Percentiles rank a stretch among this genome's conserved stretches.
Conservation (phyloP, 2,113 vertebrate genomes). For the Herpetotheres cachinnans region DNA sequence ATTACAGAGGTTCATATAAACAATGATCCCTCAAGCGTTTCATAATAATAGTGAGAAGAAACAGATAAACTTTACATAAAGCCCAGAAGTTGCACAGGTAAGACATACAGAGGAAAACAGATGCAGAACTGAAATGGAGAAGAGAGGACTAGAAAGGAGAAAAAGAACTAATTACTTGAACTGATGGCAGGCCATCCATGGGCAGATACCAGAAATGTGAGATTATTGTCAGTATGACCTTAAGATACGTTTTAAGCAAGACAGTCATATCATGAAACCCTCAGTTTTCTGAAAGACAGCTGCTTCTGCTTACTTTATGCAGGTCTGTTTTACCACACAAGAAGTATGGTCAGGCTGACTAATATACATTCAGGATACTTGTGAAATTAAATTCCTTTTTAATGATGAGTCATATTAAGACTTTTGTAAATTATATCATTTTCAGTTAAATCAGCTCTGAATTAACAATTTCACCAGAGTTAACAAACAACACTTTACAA, state of each 20-base stretch:
- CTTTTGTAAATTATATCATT: background rate
- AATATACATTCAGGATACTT: background rate
- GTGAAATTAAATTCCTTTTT: constrained; percentile 8
- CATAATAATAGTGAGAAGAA: background rate
- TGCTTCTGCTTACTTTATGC: background rate
- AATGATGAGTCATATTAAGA: background rate
- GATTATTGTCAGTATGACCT: background rate
- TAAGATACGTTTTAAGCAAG: background rate
- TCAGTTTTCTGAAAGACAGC: background rate
- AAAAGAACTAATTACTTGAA: background rate
- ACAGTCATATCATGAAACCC: background rate
- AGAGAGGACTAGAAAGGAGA: background rate
- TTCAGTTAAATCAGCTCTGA: background rate
- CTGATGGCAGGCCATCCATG: background rate
- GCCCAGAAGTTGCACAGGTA: background rate
- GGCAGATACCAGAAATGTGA: background rate
- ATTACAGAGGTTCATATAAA: background rate
- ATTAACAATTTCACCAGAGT: background rate
- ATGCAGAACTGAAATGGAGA: background rate
- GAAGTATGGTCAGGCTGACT: background rate
- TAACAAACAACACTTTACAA: background rate
- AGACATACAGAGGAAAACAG: background rate
- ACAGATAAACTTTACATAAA: background rate
- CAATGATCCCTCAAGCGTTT: background rate
- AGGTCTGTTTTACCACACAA: background rate